These are phyloP conservation scores for Colletes latitarsis DNA, from an alignment of 1,140 invertebrate species.

Conservation along the genomic window DNA sequence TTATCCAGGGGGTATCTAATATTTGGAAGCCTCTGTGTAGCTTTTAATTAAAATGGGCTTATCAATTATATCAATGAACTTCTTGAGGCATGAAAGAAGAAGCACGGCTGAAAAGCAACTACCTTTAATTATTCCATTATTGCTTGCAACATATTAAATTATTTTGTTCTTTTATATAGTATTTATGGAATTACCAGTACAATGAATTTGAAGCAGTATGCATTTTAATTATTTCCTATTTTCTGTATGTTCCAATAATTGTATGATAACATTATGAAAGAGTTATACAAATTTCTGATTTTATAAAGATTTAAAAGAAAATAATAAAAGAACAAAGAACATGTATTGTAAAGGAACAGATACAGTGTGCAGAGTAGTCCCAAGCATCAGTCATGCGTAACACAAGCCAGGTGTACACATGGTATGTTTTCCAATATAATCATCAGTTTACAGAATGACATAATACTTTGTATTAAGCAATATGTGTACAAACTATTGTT, in stretches of 20 bases:
- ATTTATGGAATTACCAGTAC: neutral
- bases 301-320: slow-evolving; percentile 4
- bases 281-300: neutral
- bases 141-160: neutral
- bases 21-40: slow-evolving; percentile 52
- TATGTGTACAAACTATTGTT: neutral
- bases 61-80: slow-evolving; percentile 68
- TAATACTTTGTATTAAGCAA: neutral
- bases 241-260: neutral
- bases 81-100: slow-evolving; percentile 17
- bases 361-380: slow-evolving; percentile 65
- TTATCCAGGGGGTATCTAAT: slow-evolving; percentile 28
- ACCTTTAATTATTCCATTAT: neutral
- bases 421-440: slow-evolving; percentile 26
- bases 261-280: neutral
- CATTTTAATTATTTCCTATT: slow-evolving; percentile 13
- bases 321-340: neutral
- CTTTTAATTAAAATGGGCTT: slow-evolving; percentile 75
- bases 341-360: slow-evolving; percentile 45
- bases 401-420: slow-evolving; percentile 72
- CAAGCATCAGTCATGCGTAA: slow-evolving; percentile 74
- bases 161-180: neutral
- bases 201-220: neutral
- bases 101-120: neutral
- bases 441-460: neutral